Evolutionary conservation across 92 coral and sea anemone species (phyloP), one percentile per base, ranked within the genome.

Genomic region (Phymanthus crucifer): DNA sequence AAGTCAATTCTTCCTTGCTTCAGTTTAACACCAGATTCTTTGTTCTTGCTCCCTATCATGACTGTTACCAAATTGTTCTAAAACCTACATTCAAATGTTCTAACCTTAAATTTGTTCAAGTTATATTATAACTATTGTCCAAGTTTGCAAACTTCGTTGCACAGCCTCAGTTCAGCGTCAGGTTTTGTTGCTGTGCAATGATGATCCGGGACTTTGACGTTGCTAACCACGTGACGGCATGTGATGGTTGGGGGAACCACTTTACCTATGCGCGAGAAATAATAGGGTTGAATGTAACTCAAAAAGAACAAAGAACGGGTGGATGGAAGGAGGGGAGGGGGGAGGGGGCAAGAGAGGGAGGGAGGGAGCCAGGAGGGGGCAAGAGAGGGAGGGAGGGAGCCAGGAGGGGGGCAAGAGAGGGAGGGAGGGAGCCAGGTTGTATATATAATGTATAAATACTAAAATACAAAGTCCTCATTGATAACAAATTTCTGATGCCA

Each of bases 191-290:
- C 6, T 16, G 29, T 36, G 69, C 81, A 77, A 7, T 43, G 72
- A 13, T 12, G 45, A n/a, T 77, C 72, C 46, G 72, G 26, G 72
- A 77, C 81, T 26, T 61, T 64, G 9, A 36, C 32, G 29, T 65
- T 77, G 4, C 36, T 77, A 23, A 77, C 37, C 64, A 77, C 46
- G 38, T 77, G 71, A 36, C 81, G 81, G 32, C 81, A 77, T n/a
- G 81, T 23, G n/a, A 77, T n/a, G 18, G 8, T 19, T 23, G 71
- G 67, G 16, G 32, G 67, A 47, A 61, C 57, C n/a, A 38, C 81
- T 34, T 43, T 77, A 36, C 72, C 81, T 77, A 18, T 16, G 38
- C 32, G 46, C 7, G 32, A 67, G 26, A 12, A 31, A 32, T 17
- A 70, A 21, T 70, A 32, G 24, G 2, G 40, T 70, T 32, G 16